Evolutionary conservation across 2,888 invertebrate species (phyloP).

Genomic region (Rhamphomyia laevipes): DNA sequence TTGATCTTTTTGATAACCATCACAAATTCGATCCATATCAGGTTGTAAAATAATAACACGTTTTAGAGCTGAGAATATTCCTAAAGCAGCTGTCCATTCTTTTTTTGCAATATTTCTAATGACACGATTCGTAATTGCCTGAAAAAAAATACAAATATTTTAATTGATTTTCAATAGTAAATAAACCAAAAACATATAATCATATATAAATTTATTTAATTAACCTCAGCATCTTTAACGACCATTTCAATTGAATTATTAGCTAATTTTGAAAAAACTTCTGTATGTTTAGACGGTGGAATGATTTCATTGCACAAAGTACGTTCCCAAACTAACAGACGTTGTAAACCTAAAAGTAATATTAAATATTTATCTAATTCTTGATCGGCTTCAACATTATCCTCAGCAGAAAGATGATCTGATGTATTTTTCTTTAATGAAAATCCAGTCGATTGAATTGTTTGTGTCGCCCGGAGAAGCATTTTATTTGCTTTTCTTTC

Average conservation of each 20-base stretch:
- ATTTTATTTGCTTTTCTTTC: slow-evolving; percentile 75
- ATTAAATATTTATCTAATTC: slow-evolving; percentile 77
- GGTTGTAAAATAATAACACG: slow-evolving; percentile 65
- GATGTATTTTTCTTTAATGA: slow-evolving; percentile 47
- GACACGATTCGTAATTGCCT: slow-evolving; percentile 61
- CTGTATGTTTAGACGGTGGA: slow-evolving; percentile 65
- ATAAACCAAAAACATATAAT: slow-evolving; percentile 1
- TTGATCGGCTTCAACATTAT: slow-evolving; percentile 50
- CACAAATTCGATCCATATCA: slow-evolving; percentile 68
- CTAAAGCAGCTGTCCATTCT: slow-evolving; percentile 67
- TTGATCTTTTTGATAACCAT: slow-evolving; percentile 55
- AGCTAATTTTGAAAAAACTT: slow-evolving; percentile 73
- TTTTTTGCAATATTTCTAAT: slow-evolving; percentile 63
- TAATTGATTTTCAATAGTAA: neutral
- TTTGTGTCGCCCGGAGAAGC: slow-evolving; percentile 72
- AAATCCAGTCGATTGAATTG: slow-evolving; percentile 70
- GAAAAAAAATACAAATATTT: slow-evolving; percentile 20
- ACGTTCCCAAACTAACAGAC: slow-evolving; percentile 80
- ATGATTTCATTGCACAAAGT: slow-evolving; percentile 73
- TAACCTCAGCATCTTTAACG: slow-evolving; percentile 74
- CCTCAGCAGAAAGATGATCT: slow-evolving; percentile 34
- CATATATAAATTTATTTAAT: slow-evolving; percentile 3
- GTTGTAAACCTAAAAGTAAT: slow-evolving; percentile 68
- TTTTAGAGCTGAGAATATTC: slow-evolving; percentile 71
- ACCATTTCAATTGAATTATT: slow-evolving; percentile 75